Conservation (phyloP, 2,113 vertebrate genomes). For the Solenodon paradoxus region DNA sequence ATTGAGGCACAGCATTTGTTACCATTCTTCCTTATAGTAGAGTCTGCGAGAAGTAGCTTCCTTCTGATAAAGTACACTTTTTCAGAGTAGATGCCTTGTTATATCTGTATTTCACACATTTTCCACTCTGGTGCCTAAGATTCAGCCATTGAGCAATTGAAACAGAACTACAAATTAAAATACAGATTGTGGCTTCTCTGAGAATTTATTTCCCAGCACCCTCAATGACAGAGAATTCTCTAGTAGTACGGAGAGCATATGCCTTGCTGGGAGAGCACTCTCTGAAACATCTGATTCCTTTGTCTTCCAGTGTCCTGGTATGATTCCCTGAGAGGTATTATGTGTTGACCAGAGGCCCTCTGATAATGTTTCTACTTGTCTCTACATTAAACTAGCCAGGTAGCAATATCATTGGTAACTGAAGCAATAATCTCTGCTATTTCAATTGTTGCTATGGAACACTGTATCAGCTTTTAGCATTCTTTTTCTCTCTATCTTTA, state of each 20-base stretch:
- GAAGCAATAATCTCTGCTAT: background rate
- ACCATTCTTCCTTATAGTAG: background rate
- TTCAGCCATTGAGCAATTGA: background rate
- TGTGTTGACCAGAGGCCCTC: background rate
- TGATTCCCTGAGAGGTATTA: background rate
- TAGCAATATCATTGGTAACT: background rate
- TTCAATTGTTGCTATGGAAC: background rate
- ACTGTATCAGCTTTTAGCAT: background rate
- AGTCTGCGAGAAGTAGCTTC: background rate
- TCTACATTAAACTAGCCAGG: background rate
- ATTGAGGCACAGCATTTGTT: background rate
- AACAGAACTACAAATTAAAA: background rate
- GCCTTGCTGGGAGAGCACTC: background rate
- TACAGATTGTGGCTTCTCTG: background rate
- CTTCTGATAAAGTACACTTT: background rate
- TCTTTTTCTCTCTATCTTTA: background rate
- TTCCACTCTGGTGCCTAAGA: background rate
- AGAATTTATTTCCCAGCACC: background rate
- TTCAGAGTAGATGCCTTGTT: background rate
- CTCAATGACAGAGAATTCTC: background rate
- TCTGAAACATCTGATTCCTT: background rate
- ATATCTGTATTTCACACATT: background rate
- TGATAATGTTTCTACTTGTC: background rate
- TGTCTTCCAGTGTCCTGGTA: background rate
- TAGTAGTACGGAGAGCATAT: background rate